phyloP scores from a whole-genome alignment of 2,888 invertebrate genomes.

The Neoscelio sp. region DNA sequence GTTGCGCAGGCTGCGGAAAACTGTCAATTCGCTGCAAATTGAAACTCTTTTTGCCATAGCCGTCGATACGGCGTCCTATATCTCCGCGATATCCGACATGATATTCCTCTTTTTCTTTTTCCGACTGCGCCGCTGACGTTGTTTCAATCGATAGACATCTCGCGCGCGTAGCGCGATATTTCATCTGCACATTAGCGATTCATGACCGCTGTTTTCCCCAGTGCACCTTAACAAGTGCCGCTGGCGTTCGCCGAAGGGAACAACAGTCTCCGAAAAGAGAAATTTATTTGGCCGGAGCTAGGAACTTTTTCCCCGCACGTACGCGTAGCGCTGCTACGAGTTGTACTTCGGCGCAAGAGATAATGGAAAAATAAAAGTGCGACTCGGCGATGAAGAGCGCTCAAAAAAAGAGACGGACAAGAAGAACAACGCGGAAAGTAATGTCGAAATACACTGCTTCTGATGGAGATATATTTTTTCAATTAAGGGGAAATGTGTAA shows the following conservation, averaged over 20 bases:
- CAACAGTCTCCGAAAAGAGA: constrained; percentile 64
- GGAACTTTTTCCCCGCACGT: constrained; percentile 59
- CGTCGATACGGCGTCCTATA: constrained; percentile 11
- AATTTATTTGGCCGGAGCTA: constrained; percentile 56
- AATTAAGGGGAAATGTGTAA: no score
- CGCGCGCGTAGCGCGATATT: constrained; percentile 42
- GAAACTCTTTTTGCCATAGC: constrained; percentile 39
- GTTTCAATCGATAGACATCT: constrained; percentile 39
- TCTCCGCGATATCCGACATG: constrained; percentile 35
- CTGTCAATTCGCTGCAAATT: constrained; percentile 59
- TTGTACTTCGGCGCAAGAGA: not conserved
- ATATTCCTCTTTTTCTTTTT: constrained; percentile 38
- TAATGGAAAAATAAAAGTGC: constrained; percentile 62
- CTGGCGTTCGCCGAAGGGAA: constrained; percentile 48
- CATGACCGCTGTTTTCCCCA: constrained; percentile 63
- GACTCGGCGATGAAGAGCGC: constrained; percentile 27
- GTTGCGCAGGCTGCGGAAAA: constrained; percentile 32
- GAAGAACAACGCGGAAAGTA: not conserved
- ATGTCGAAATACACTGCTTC: constrained; percentile 27
- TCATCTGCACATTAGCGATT: constrained; percentile 62
- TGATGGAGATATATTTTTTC: constrained; percentile 15
- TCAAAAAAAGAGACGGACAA: constrained; percentile 7
- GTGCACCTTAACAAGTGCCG: constrained; percentile 63
- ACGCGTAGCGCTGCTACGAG: constrained; percentile 17
- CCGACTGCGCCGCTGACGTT: constrained; percentile 3